Conservation (phyloP, 2,888 invertebrate species). For the Noctuana brunneofusca region DNA sequence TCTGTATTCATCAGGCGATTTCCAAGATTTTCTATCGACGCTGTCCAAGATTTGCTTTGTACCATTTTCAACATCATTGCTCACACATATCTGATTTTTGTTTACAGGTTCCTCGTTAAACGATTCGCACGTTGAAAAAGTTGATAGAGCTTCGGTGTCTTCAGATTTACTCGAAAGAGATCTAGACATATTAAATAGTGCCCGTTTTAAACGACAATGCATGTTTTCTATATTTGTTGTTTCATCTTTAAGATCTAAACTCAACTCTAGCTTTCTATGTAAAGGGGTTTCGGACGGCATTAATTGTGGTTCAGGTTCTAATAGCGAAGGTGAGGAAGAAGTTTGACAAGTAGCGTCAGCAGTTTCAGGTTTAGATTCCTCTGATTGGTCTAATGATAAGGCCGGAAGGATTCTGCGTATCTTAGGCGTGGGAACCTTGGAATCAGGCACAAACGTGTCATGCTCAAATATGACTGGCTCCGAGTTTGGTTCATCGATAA, state of each 20-base stretch:
- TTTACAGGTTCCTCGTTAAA: conserved; percentile 51
- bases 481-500: conserved; percentile 72
- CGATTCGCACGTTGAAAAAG: conserved; percentile 68
- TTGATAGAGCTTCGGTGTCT: conserved; percentile 65
- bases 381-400: conserved; percentile 65
- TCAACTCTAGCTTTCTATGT: conserved; percentile 56
- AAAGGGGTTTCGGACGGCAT: conserved; percentile 39
- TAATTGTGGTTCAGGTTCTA: conserved; percentile 44
- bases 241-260: conserved; percentile 58
- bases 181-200: conserved; percentile 63
- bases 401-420: conserved; percentile 73
- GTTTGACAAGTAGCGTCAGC: conserved; percentile 73
- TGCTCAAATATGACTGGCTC: conserved; percentile 77
- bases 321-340: conserved; percentile 56
- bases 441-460: conserved; percentile 52
- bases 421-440: conserved; percentile 66
- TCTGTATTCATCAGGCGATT: conserved; percentile 86
- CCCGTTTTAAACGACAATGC: conserved; percentile 63
- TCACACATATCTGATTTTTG: conserved; percentile 37
- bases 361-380: conserved; percentile 61
- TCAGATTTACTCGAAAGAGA: conserved; percentile 67
- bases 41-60: conserved; percentile 66
- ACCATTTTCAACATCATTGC: conserved; percentile 54
- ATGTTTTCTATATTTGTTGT: conserved; percentile 56
- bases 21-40: conserved; percentile 84